These are phyloP conservation scores for Tipula lateralis DNA, from an alignment of 2,888 invertebrate species.

Conservation along the genomic window DNA sequence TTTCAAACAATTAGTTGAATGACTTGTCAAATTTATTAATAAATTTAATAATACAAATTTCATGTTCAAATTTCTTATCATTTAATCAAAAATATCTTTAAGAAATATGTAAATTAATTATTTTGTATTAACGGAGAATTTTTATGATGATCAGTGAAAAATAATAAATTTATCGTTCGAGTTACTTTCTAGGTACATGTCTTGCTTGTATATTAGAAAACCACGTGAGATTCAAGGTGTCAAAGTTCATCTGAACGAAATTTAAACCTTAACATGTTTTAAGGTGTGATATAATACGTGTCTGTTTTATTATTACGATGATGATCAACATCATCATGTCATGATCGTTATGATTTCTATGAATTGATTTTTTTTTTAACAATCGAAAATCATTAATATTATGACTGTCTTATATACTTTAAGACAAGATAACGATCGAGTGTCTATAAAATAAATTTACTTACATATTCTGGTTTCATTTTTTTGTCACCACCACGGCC, in stretches of 20 bases:
- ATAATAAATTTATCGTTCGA: neutral
- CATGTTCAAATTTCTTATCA: neutral
- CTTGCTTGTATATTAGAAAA: neutral
- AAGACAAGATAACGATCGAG: neutral
- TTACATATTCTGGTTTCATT: constrained; percentile 90
- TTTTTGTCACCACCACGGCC: constrained; percentile 88
- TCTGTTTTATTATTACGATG: neutral
- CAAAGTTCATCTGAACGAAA: neutral
- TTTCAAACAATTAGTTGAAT: neutral
- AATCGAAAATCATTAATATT: constrained; percentile 9
- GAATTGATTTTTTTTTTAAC: neutral
- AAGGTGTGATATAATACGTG: neutral
- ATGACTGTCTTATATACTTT: neutral
- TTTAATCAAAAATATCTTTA: neutral
- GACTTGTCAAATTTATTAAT: neutral
- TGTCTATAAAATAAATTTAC: constrained; percentile 42
- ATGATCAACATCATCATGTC: neutral
- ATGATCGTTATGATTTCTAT: neutral
- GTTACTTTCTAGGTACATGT: neutral
- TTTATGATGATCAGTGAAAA: neutral
- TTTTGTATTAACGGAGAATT: neutral
- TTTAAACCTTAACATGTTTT: neutral
- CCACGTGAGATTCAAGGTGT: neutral
- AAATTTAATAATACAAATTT: constrained; percentile 13
- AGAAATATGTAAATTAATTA: constrained; percentile 4